Percentiles rank a stretch among this genome's conserved stretches.
Conservation (phyloP, 2,797 vertebrate genomes). For the Tragelaphus oryx region DNA sequence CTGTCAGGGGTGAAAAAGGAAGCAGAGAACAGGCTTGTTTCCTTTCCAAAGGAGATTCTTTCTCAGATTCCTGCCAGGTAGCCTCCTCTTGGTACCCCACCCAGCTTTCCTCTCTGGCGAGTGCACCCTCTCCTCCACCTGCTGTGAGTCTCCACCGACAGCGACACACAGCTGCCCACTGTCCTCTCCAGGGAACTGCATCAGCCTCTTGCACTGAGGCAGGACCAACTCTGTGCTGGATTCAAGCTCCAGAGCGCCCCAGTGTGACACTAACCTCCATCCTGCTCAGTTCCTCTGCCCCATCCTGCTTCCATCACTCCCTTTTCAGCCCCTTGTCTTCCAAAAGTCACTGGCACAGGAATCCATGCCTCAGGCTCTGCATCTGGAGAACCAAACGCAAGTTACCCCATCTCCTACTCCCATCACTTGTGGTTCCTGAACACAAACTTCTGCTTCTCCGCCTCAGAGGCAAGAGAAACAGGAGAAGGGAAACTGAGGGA, state of each 20-base stretch:
- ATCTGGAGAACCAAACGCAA: not conserved
- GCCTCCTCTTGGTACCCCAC: not conserved
- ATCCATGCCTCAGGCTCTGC: not conserved
- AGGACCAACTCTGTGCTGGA: not conserved
- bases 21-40: not conserved
- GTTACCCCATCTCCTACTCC: not conserved
- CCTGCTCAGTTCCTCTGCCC: not conserved
- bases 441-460: not conserved
- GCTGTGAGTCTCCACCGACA: not conserved
- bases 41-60: not conserved
- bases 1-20: fast-evolving
- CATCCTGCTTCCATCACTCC: not conserved
- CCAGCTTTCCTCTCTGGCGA: not conserved
- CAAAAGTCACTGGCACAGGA: not conserved
- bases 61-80: not conserved
- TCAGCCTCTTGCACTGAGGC: fast-evolving
- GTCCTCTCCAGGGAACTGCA: not conserved
- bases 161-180: fast-evolving
- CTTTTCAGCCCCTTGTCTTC: not conserved
- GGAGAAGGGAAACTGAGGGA: not conserved
- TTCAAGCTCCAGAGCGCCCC: not conserved
- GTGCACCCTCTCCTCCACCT: not conserved
- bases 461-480: not conserved
- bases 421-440: not conserved
- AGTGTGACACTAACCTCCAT: not conserved